Conservation (phyloP, 2,888 invertebrate species). For the Oscheius myriophilus region DNA sequence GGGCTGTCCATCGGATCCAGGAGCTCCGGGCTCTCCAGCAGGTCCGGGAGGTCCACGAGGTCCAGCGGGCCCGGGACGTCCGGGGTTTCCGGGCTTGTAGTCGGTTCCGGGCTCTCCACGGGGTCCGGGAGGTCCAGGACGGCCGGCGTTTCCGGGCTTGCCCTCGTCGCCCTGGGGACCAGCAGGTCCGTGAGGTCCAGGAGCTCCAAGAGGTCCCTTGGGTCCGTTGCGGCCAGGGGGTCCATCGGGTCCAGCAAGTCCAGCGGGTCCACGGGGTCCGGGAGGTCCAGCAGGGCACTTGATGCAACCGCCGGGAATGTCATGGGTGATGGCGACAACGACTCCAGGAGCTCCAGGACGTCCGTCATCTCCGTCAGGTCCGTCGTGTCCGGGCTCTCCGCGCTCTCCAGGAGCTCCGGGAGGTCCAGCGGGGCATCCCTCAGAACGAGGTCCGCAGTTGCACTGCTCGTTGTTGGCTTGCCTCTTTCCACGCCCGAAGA, state of each 20-base stretch:
- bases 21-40: constrained; percentile 37
- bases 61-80: constrained; percentile 53
- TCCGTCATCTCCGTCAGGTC: constrained; percentile 54
- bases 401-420: constrained; percentile 54
- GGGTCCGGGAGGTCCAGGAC: constrained; percentile 46
- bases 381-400: constrained; percentile 48
- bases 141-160: too few relatives aligned
- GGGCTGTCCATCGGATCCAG: background rate
- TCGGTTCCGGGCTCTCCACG: constrained; percentile 54
- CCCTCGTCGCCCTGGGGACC: constrained; percentile 2
- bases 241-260: constrained; percentile 48
- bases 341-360: constrained; percentile 56
- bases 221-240: constrained; percentile 25
- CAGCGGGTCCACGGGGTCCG: constrained; percentile 49
- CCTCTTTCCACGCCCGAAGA: constrained; percentile 55
- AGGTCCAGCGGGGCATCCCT: constrained; percentile 60
- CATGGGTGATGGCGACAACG: constrained; percentile 55
- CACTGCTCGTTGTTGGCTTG: constrained; percentile 45
- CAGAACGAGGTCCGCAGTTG: constrained; percentile 56
- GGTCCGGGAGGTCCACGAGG: constrained; percentile 50
- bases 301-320: constrained; percentile 61
- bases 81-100: constrained; percentile 49
- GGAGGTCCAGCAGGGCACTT: constrained; percentile 52
- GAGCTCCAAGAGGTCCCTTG: constrained; percentile 27
- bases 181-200: constrained; percentile 45